Evolutionary conservation across 2,888 invertebrate species (phyloP).

Genomic region (Calliopum simillimum): DNA sequence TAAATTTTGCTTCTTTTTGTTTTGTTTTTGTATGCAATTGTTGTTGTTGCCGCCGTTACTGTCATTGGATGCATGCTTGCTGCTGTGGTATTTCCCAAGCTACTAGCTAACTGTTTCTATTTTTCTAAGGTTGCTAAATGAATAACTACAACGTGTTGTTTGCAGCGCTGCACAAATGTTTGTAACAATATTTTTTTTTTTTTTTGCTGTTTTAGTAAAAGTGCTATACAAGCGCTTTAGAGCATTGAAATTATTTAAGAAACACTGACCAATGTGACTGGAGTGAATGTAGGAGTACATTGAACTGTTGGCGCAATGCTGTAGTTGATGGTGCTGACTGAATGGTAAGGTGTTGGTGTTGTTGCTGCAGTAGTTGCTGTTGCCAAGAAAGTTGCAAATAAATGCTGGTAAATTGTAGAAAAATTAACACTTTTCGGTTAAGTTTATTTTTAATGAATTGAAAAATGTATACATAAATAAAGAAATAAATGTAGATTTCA

Average conservation of each 20-base stretch:
- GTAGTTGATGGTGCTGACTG: constrained; percentile 18
- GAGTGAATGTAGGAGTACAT: constrained; percentile 28
- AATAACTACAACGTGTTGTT: constrained; percentile 7
- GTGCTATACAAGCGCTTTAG: not conserved
- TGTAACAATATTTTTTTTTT: not conserved
- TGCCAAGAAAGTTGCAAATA: constrained; percentile 6
- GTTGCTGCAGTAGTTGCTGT: constrained; percentile 5
- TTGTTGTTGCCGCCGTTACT: constrained; percentile 22
- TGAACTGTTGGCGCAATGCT: constrained; percentile 35
- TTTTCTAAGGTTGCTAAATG: too few species aligned
- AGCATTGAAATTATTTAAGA: constrained; percentile 9
- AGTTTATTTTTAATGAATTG: too few species aligned
- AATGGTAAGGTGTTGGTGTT: constrained; percentile 13
- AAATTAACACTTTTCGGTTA: not conserved
- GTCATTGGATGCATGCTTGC: constrained; percentile 10
- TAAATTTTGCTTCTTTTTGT: constrained; percentile 54
- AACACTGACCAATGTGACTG: constrained; percentile 4
- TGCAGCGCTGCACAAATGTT: not conserved
- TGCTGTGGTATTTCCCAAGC: not conserved
- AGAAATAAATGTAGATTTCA: not conserved
- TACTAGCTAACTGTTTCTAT: constrained; percentile 25
- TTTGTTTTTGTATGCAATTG: not conserved
- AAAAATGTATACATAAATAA: too few species aligned
- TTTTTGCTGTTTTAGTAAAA: constrained; percentile 3
- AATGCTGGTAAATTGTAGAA: constrained; percentile 17